Evolutionary conservation across 2,888 invertebrate genomes (phyloP), one percentile per base, ranked within the genome.

Genomic region (Thymelicus acteon): DNA sequence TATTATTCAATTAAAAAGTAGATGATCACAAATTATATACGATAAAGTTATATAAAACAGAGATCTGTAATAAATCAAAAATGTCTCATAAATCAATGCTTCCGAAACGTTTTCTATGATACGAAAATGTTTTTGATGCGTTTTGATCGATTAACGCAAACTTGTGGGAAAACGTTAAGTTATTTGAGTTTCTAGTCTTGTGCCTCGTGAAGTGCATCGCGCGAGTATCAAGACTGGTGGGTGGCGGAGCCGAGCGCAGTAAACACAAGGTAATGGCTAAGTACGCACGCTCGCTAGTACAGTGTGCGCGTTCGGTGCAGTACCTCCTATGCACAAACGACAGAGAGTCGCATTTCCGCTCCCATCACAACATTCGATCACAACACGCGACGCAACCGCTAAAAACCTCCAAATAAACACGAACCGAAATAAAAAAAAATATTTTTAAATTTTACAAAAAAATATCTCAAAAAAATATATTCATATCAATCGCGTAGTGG

Each of bases 201-300:
- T 31, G 37, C 69, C 44, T 64, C 39, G 44, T 31, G 6, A 74
- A 71, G 63, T 73, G 76, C 72, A 67, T 67, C 64, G 72, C 24
- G 52, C 79, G 78, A 90, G 91, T 87, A 90, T 85, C 92, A 93
- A 92, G 88, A 84, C 44, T 74, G 79, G 70, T 68, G 72, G 78
- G 79, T 80, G 79, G 64, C 72, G 74, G 80, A 75, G 79, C 80
- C 82, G 85, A 87, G 83, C 91, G 89, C 92, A 92, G 93, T 93
- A 92, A 93, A 93, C 92, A 93, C 93, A 92, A 93, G 93, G 93
- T 93, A 93, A 93, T 93, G 93, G 93, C 89, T 92, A 93, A 93
- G 93, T 93, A 93, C 93, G 93, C 92, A 90, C 93, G 93, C 92
- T 86, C 89, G 86, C 90, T 92, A 93, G 93, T 94, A 93, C 91